Conservation (phyloP, 2,113 vertebrate genomes). For the Tringa solitaria region DNA sequence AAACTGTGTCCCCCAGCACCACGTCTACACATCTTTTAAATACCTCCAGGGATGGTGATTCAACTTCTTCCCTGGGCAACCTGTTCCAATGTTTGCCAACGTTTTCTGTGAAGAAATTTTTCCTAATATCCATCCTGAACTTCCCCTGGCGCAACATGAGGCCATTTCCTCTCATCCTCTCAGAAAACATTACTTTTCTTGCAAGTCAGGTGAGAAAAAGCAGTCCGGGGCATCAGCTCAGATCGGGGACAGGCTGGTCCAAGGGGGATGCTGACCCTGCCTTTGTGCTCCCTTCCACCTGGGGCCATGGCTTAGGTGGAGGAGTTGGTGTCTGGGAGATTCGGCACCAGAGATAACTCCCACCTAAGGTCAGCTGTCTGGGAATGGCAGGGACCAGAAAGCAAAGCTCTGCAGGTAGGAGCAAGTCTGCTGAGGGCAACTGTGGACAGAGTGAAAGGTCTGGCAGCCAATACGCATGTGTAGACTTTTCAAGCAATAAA, state of each 20-base stretch:
- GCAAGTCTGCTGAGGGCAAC: neutral
- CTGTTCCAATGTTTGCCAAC: neutral
- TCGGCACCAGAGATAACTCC: neutral
- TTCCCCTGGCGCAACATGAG: neutral
- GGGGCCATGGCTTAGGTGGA: rapidly evolving
- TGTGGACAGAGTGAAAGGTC: neutral
- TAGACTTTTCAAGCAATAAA: neutral
- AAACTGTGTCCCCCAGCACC: neutral
- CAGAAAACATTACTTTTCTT: neutral
- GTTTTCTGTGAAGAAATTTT: neutral
- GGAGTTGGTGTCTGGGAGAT: neutral
- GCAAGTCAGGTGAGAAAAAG: neutral
- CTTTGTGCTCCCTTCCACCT: neutral
- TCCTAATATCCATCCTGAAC: neutral
- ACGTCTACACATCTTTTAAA: neutral
- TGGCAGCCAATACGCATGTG: rapidly evolving
- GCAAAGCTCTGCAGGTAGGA: neutral
- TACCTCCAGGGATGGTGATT: neutral
- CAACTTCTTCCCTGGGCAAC: neutral
- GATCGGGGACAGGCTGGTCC: neutral
- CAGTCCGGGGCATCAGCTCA: neutral
- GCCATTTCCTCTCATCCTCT: neutral
- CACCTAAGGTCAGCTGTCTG: neutral
- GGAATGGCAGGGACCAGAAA: neutral
- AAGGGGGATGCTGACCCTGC: neutral